Evolutionary conservation across 1,140 invertebrate genomes (phyloP), one percentile per base, ranked within the genome.

Genomic region (Apis cerana): DNA sequence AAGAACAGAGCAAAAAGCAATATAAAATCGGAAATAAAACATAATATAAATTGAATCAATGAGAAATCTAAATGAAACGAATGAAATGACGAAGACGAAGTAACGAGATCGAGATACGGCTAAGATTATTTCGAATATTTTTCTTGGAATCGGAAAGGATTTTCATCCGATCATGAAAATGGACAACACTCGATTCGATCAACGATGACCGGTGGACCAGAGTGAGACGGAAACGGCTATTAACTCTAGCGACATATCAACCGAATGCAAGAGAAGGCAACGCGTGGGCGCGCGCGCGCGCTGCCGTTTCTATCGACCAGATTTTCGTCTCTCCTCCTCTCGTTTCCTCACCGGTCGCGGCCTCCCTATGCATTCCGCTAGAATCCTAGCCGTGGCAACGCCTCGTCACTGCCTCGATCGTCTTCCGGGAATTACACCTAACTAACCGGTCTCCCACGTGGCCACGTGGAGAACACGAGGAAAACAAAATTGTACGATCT

Each of bases 251-350:
- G 64, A 61, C n/a, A 17, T n/a, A 59, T 62, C 27, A 21, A 0
- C 27, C 23, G 54, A 50, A 56, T 82, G 62, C 48, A 54, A 48
- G 19, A 54, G 33, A 33, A 2, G 61, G 33, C 23, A 43, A 33
- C 59, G 33, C 1, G 50, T 61, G 43, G 52, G 13, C 69, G 72
- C 27, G 61, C 75, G 72, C 56, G 75, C 82, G 83, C 88, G 78
- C 79, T 77, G 83, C 85, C 85, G 72, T 74, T 75, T 65, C 58
- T 90, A 90, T 90, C 89, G 89, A 90, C 89, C 89, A 85, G 87
- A 84, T 85, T 65, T 71, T 71, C 85, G 83, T 88, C 88, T 83
- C 86, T 58, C 80, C 68, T 85, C 85, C 64, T 82, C 85, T 88
- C 86, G 62, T 72, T 75, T 71, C 82, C 75, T 65, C 74, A 43